These are phyloP conservation scores for Enteromius viviparus DNA, from an alignment of 2,797 vertebrate species.

Conservation along the genomic window DNA sequence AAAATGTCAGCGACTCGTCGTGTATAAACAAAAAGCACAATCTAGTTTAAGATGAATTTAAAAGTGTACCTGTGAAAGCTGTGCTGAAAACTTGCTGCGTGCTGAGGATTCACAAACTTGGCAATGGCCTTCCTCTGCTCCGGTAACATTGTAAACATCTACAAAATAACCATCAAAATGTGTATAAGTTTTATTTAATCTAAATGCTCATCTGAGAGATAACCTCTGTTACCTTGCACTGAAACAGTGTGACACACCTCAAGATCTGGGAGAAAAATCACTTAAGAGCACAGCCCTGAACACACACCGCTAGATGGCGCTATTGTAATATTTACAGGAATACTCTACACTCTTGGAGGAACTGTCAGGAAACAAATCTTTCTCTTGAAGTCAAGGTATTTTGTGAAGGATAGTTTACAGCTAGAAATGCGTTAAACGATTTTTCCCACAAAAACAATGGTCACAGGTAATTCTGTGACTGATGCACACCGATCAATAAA, in stretches of 20 bases:
- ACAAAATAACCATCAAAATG: constrained; percentile 14
- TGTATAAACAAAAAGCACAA: constrained; percentile 1
- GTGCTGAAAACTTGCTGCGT: constrained; percentile 92
- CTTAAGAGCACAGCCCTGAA: not conserved
- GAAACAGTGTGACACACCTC: not conserved
- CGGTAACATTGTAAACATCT: constrained; percentile 97
- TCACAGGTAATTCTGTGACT: not conserved
- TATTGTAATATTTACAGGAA: not conserved
- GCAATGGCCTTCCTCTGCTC: constrained; percentile 96
- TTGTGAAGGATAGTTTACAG: not conserved
- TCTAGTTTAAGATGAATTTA: not conserved
- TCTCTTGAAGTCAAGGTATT: not conserved
- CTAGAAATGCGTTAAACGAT: not conserved
- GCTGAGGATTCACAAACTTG: constrained; percentile 88
- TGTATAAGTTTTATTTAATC: not conserved
- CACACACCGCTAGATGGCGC: constrained; percentile 45
- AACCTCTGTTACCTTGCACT: not conserved
- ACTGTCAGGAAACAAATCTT: not conserved
- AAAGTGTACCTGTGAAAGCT: constrained; percentile 93
- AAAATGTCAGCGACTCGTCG: not conserved
- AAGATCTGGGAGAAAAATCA: not conserved
- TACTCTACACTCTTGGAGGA: not conserved
- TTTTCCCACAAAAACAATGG: not conserved
- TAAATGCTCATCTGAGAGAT: not conserved
- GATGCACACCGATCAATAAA: not conserved